Conservation (phyloP, 2,113 vertebrate species). For the Macheiramphus alcinus region DNA sequence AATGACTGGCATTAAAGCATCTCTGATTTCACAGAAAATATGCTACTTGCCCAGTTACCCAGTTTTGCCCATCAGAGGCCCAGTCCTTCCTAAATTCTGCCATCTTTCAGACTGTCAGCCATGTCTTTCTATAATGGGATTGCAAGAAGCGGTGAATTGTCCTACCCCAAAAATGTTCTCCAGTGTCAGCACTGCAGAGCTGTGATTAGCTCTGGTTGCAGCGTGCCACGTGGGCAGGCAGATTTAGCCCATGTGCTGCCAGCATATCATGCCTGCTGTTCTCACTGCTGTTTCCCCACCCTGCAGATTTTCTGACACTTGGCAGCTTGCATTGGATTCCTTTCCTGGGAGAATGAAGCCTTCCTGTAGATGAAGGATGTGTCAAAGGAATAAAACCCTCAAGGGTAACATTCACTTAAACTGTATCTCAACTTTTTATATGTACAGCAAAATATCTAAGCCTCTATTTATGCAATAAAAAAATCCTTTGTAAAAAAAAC, state of each 20-base stretch:
- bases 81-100: not conserved
- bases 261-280: not conserved
- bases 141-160: not conserved
- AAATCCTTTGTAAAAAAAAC: not conserved
- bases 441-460: not conserved
- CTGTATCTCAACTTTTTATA: not conserved
- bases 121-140: not conserved
- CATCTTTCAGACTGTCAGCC: not conserved
- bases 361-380: not conserved
- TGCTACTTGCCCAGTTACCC: not conserved
- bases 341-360: not conserved
- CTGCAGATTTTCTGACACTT: slow-evolving; percentile 23
- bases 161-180: not conserved
- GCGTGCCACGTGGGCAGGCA: not conserved
- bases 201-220: not conserved
- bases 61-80: not conserved
- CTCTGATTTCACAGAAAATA: not conserved
- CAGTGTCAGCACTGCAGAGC: not conserved
- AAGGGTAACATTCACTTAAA: not conserved
- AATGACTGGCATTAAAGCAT: not conserved
- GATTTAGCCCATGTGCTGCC: not conserved
- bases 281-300: slow-evolving; percentile 24
- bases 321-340: not conserved
- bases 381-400: not conserved
- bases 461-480: slow-evolving; percentile 52